phyloP scores from a whole-genome alignment of 2,113 vertebrate genomes.

The Crotalus helleri region DNA sequence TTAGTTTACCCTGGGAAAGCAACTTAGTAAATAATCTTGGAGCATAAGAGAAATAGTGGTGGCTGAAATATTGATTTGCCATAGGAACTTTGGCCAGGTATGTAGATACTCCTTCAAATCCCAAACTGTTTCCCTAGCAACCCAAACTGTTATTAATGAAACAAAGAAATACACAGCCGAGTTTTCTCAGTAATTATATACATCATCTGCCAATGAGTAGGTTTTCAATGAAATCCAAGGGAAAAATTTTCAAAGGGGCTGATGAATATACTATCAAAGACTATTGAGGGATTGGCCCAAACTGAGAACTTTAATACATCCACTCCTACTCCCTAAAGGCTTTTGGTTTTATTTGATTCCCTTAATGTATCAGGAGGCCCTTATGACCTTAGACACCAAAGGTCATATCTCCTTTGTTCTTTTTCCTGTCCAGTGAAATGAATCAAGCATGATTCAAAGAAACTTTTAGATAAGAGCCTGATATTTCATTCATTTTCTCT shows the following conservation, averaged over 20 bases:
- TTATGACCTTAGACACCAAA: neutral
- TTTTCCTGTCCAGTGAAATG: neutral
- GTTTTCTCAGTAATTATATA: conserved; percentile 3
- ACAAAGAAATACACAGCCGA: neutral
- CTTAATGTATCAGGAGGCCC: neutral
- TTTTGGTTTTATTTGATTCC: neutral
- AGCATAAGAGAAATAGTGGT: neutral
- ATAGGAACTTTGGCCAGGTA: conserved; percentile 6
- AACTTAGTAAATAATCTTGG: neutral
- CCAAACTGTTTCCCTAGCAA: neutral
- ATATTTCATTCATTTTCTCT: neutral
- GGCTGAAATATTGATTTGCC: conserved; percentile 5
- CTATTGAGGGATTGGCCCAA: neutral
- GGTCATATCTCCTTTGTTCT: neutral
- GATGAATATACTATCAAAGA: neutral
- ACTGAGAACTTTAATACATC: neutral
- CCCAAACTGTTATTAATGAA: neutral
- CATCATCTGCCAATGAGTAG: neutral
- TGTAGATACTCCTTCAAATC: neutral
- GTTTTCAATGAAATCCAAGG: neutral
- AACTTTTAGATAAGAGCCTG: neutral
- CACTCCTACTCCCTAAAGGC: neutral
- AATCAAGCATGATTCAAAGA: neutral
- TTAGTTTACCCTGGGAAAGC: neutral
- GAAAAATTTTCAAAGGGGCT: neutral